Evolutionary conservation across 2,888 invertebrate genomes (phyloP).

Genomic region (Drosophila meridiana): DNA sequence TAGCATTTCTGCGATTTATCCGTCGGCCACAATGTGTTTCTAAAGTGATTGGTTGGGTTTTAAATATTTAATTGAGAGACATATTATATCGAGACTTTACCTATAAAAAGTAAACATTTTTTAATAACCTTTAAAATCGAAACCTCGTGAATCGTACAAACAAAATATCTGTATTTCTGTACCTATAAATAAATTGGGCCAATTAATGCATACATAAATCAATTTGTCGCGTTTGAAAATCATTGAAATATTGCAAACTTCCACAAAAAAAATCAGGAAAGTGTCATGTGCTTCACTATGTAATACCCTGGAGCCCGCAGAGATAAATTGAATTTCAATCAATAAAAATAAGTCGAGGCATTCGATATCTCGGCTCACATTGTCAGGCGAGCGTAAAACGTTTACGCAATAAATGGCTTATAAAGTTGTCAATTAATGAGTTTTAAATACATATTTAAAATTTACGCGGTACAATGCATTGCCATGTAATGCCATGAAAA

Average conservation of each 20-base stretch:
- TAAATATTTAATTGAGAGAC: slow-evolving; percentile 23
- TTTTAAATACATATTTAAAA: slow-evolving; percentile 7
- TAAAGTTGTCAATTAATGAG: background rate
- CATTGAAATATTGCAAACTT: slow-evolving; percentile 34
- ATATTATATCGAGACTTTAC: background rate
- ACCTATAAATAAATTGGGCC: slow-evolving; percentile 49
- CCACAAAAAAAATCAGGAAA: background rate
- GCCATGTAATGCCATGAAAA: slow-evolving; percentile 34
- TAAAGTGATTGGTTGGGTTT: slow-evolving; percentile 41
- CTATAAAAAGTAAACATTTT: background rate
- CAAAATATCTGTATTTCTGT: slow-evolving; percentile 2
- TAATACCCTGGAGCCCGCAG: slow-evolving; percentile 12
- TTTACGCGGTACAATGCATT: slow-evolving; percentile 7
- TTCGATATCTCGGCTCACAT: background rate
- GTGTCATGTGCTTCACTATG: background rate
- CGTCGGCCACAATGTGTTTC: slow-evolving; percentile 40
- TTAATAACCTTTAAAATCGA: slow-evolving; percentile 5
- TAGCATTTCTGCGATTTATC: slow-evolving; percentile 25
- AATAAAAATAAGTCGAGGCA: background rate
- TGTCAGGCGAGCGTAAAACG: background rate
- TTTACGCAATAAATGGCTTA: background rate
- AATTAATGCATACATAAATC: slow-evolving; percentile 61
- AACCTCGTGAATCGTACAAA: background rate
- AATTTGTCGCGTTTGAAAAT: slow-evolving; percentile 48
- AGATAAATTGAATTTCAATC: background rate